Conservation (phyloP, 2,797 vertebrate species). For the Poeciliopsis gracilis region DNA sequence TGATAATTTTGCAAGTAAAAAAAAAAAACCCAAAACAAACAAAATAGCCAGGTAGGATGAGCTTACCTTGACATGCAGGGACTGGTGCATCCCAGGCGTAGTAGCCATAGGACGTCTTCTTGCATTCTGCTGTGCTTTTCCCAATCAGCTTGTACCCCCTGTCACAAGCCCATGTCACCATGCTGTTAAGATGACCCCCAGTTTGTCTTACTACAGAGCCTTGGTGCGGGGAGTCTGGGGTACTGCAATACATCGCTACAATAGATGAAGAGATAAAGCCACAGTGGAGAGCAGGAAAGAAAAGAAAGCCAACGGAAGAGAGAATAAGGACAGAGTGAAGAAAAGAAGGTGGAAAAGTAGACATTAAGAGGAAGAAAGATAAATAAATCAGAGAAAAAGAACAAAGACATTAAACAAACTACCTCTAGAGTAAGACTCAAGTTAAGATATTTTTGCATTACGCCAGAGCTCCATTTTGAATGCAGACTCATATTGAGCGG, state of each 20-base stretch:
- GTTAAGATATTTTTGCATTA: constrained; percentile 43
- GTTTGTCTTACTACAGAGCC: constrained; percentile 97
- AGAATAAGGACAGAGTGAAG: constrained; percentile 30
- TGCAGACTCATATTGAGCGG: constrained; percentile 55
- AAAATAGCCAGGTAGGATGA: constrained; percentile 31
- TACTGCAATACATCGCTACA: constrained; percentile 96
- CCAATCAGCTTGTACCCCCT: constrained; percentile 94
- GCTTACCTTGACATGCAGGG: constrained; percentile 96
- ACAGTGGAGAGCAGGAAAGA: neutral
- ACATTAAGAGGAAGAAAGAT: constrained; percentile 23
- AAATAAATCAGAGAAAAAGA: constrained; percentile 31
- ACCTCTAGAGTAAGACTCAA: constrained; percentile 31
- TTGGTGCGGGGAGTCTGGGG: constrained; percentile 95
- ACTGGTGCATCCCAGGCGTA: constrained; percentile 92
- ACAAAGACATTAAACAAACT: constrained; percentile 23
- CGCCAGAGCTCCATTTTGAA: constrained; percentile 46
- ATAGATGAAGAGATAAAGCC: constrained; percentile 29
- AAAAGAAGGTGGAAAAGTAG: constrained; percentile 29
- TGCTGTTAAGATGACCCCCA: constrained; percentile 94
- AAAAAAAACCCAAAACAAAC: constrained; percentile 26
- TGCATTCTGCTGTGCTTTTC: constrained; percentile 90
- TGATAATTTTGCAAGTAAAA: constrained; percentile 24
- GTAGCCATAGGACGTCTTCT: constrained; percentile 88
- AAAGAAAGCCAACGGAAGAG: constrained; percentile 5
- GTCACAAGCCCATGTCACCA: constrained; percentile 97